Base-by-base conservation (phyloP, 2,888 invertebrate species). In the Petrolisthes manimaculis region DNA sequence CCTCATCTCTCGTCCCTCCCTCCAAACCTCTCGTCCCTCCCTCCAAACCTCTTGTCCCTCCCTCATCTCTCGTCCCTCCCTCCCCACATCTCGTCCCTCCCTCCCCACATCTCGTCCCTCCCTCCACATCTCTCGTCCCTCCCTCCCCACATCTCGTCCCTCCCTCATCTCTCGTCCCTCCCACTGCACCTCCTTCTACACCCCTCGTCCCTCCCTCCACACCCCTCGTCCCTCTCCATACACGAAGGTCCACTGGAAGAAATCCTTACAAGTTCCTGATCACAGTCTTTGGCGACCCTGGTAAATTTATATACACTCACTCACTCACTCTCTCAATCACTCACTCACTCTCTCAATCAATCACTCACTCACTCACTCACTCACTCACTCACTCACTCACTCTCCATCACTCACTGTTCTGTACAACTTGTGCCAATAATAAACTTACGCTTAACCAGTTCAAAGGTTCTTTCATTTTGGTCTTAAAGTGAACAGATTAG, bases 181-280 rank as follows among this genome's bases (percentile, higher is more conserved):
- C 51, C n/a, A 3, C 8, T 3, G n/a, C 56, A 69, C 14, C 8
- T n/a, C 4, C 8, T 6, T 8, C 78, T 53, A 18, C n/a, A 3
- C 78, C 12, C 37, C 54, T 12, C 9, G 0, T 18, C 1, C n/a
- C 78, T 14, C 55, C 51, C n/a, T 12, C 8, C 14, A 53, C 56
- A 69, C 14, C 8, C 18, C 8, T 4, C 51, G n/a, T 69, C 82
- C 82, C 67, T 53, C 71, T 2, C n/a, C 21, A 2, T 82, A 67
- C 53, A 14, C 82, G n/a, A 37, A 55, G 24, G n/a, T 82, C 5
- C 82, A 82, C 53, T 82, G 82, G 82, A 82, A 82, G 69, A 82
- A 82, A 69, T 69, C 51, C 53, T 69, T 82, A n/a, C 67, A 24
- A n/a, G 14, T 53, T n/a, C 69, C 69, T 51, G 4, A 37, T 51